Conservation (phyloP, 2,888 invertebrate species). For the Sinopyrophorus schimmeli region DNA sequence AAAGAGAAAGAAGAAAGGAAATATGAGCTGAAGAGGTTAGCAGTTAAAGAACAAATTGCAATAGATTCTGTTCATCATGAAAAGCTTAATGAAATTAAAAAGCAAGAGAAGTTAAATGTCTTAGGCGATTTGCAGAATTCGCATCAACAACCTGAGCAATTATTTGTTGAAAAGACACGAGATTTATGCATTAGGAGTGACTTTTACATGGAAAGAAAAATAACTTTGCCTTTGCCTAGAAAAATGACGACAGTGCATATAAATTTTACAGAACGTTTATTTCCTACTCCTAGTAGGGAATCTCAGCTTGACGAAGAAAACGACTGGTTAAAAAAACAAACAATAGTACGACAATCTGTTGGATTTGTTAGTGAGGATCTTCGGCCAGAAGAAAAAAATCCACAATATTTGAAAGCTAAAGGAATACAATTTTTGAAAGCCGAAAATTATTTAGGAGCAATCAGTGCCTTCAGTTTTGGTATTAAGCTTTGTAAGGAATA, state of each 20-base stretch:
- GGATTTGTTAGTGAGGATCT: constrained; percentile 75
- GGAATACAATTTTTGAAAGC: constrained; percentile 76
- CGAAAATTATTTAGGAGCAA: constrained; percentile 76
- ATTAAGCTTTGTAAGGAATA: constrained; percentile 73
- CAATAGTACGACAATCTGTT: constrained; percentile 68
- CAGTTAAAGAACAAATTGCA: constrained; percentile 63
- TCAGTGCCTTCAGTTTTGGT: constrained; percentile 81
- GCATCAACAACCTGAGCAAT: constrained; percentile 47
- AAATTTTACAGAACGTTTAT: constrained; percentile 72
- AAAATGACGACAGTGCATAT: constrained; percentile 64
- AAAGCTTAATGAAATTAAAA: constrained; percentile 66
- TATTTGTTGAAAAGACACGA: constrained; percentile 33
- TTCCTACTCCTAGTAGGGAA: constrained; percentile 82
- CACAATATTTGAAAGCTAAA: constrained; percentile 79
- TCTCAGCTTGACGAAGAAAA: constrained; percentile 72
- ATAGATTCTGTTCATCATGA: constrained; percentile 62
- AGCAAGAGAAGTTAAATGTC: constrained; percentile 64
- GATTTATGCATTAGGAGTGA: constrained; percentile 27
- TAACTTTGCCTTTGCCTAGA: constrained; percentile 60
- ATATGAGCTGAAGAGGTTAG: constrained; percentile 61
- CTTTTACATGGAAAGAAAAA: constrained; percentile 12
- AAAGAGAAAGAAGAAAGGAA: constrained; percentile 60
- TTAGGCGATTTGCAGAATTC: constrained; percentile 69
- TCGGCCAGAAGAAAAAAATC: constrained; percentile 79
- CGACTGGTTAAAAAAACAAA: constrained; percentile 80